These are phyloP conservation scores for Rousettus madagascariensis DNA, from an alignment of 2,797 vertebrate genomes.

Conservation along the genomic window DNA sequence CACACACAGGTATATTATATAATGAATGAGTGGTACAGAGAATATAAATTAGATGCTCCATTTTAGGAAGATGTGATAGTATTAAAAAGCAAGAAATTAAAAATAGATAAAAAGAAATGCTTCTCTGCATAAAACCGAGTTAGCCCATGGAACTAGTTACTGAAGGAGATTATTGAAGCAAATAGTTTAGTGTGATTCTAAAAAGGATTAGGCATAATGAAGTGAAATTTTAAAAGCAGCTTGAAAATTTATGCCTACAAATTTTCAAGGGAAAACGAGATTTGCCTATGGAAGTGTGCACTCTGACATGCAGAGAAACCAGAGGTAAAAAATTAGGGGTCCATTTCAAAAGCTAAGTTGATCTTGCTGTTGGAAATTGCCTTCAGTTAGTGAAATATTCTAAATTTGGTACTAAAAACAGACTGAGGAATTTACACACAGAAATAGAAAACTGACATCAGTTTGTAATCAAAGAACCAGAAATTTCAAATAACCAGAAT, in stretches of 20 bases:
- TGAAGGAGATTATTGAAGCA: constrained; percentile 47
- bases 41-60: neutral
- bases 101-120: constrained; percentile 36
- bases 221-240: constrained; percentile 17
- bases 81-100: constrained; percentile 48
- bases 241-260: neutral
- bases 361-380: constrained; percentile 9
- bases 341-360: constrained; percentile 14
- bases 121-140: constrained; percentile 1
- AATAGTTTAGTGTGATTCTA: constrained; percentile 47
- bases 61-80: neutral
- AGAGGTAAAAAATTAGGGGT: neutral
- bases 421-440: neutral
- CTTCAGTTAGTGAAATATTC: constrained; percentile 14
- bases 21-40: neutral
- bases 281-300: neutral
- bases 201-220: constrained; percentile 62
- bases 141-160: neutral
- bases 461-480: neutral
- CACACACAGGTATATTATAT: neutral
- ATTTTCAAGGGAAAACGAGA: constrained; percentile 50
- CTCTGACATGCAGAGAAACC: neutral
- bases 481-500: constrained; percentile 11
- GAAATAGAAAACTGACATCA: neutral
- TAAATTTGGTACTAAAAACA: constrained; percentile 22